These are phyloP conservation scores for Myripristis murdjan DNA, from an alignment of 2,797 vertebrate genomes.

Conservation along the genomic window DNA sequence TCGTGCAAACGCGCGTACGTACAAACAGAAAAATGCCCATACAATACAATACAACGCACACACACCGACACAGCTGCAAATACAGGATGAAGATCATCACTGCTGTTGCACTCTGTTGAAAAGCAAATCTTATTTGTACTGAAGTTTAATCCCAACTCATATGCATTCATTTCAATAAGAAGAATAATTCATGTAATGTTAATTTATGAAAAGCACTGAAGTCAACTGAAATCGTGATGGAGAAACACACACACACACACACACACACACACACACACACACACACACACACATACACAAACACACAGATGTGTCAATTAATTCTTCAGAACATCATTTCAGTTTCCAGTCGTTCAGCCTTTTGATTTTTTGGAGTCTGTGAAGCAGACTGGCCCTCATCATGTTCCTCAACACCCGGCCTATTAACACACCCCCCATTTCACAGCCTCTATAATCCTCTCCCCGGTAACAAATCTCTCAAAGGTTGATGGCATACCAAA, in stretches of 20 bases:
- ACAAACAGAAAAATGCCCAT: background rate
- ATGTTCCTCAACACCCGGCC: constrained; percentile 65
- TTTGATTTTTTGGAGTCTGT: constrained; percentile 68
- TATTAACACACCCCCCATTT: constrained; percentile 80
- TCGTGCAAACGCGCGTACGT: too few relatives aligned
- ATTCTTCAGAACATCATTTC: constrained; percentile 56
- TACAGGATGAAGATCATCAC: constrained; percentile 18
- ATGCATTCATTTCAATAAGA: constrained; percentile 40
- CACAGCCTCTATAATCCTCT: constrained; percentile 75
- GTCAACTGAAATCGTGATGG: constrained; percentile 48
- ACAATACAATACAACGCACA: background rate
- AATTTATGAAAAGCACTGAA: constrained; percentile 38
- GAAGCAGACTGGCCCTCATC: constrained; percentile 63
- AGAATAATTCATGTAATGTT: constrained; percentile 53
- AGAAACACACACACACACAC: constrained; percentile 22
- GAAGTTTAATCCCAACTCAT: constrained; percentile 41
- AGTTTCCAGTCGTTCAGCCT: constrained; percentile 55
- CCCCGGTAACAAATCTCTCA: constrained; percentile 79
- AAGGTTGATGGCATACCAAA: constrained; percentile 70
- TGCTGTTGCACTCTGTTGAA: constrained; percentile 11
- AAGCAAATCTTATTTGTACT: constrained; percentile 13
- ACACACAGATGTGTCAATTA: constrained; percentile 31
- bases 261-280: background rate
- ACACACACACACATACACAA: background rate
- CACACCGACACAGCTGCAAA: constrained; percentile 1